A percentile compares a stretch with the other conserved stretches of the same genome.
Conservation (phyloP, 2,113 vertebrate genomes). For the Crotalus tigris region DNA sequence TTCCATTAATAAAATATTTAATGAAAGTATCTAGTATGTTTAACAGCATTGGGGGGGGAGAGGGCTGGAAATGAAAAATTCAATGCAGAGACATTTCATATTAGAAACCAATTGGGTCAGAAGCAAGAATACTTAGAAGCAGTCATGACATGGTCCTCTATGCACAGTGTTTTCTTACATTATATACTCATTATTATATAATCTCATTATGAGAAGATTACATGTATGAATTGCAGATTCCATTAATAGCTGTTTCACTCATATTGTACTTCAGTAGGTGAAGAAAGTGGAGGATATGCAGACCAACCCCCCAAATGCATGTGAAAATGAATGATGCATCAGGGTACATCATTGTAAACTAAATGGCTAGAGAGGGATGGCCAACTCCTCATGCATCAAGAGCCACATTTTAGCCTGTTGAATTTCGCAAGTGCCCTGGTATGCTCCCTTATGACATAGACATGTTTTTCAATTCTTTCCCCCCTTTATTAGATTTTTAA, state of each 20-base stretch:
- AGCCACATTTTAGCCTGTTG: neutral
- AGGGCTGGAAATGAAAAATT: conserved; percentile 34
- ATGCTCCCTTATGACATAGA: neutral
- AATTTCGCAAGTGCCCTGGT: neutral
- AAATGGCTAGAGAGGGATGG: neutral
- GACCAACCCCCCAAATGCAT: neutral
- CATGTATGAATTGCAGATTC: conserved; percentile 45
- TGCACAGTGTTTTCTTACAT: conserved; percentile 55
- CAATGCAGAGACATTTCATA: conserved; percentile 38
- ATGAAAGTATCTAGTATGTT: neutral
- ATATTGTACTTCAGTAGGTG: neutral
- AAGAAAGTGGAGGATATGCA: neutral
- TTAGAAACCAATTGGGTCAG: conserved; percentile 44
- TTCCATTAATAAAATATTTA: conserved; percentile 29
- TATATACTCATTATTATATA: conserved; percentile 38
- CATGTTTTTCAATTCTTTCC: neutral
- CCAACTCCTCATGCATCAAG: neutral
- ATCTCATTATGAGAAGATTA: conserved; percentile 28
- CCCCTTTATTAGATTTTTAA: neutral
- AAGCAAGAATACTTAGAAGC: conserved; percentile 3
- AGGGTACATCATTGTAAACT: neutral
- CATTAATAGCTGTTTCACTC: conserved; percentile 35
- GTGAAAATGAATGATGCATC: neutral
- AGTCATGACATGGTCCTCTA: neutral
- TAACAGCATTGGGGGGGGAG: neutral